Conservation (phyloP, 2,888 invertebrate genomes). For the Drosophila robusta region DNA sequence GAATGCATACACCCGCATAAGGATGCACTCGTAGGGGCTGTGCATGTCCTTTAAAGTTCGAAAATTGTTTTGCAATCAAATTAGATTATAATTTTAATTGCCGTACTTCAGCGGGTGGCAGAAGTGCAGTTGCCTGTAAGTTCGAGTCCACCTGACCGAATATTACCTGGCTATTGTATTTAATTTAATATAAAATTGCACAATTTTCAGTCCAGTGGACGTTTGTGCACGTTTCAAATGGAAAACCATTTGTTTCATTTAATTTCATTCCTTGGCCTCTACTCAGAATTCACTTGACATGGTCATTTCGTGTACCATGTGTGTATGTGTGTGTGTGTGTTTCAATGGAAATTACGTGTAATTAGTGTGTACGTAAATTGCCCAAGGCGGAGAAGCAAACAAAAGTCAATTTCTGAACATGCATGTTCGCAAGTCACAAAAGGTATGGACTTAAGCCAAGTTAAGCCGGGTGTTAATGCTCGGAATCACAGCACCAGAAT, state of each 20-base stretch:
- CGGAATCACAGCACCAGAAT: background rate
- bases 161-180: slow-evolving; percentile 3
- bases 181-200: slow-evolving; percentile 41
- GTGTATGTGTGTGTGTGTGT: slow-evolving; percentile 2
- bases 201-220: slow-evolving; percentile 18
- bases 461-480: slow-evolving; percentile 5
- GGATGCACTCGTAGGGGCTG: slow-evolving; percentile 11
- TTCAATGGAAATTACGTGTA: slow-evolving; percentile 17
- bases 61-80: slow-evolving; percentile 76
- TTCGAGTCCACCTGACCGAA: slow-evolving; percentile 19
- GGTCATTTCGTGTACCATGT: background rate
- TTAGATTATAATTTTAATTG: slow-evolving; percentile 73
- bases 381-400: background rate
- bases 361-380: slow-evolving; percentile 5
- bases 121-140: slow-evolving; percentile 19
- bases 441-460: background rate
- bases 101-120: slow-evolving; percentile 38
- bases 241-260: slow-evolving; percentile 20
- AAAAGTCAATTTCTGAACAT: background rate
- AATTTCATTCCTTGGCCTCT: slow-evolving; percentile 12
- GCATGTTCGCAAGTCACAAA: background rate
- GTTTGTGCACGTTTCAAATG: slow-evolving; percentile 24
- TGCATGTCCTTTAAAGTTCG: slow-evolving; percentile 59
- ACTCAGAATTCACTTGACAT: background rate
- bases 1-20: slow-evolving; percentile 18